Percentiles rank a stretch among this genome's conserved stretches.
phyloP scores from a whole-genome alignment of 2,797 vertebrate genomes.

The Sciurus carolinensis region DNA sequence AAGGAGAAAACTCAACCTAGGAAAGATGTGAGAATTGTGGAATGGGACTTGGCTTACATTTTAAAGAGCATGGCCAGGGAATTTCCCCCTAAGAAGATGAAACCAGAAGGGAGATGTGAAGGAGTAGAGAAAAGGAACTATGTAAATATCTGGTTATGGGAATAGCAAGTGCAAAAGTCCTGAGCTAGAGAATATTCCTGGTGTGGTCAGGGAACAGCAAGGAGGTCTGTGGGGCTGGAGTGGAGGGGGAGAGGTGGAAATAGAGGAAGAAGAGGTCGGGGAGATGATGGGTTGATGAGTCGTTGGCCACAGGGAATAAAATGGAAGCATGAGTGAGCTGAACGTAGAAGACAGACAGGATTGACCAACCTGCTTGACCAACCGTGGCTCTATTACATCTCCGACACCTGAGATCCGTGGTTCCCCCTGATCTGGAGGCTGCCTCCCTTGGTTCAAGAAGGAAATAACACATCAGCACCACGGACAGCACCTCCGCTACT shows the following conservation, averaged over 20 bases:
- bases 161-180: neutral
- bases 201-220: neutral
- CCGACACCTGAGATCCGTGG: neutral
- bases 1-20: neutral
- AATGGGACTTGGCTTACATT: neutral
- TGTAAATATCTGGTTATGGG: neutral
- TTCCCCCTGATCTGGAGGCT: neutral
- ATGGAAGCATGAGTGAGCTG: neutral
- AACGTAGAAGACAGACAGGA: neutral
- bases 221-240: neutral
- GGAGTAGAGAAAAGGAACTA: neutral
- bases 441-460: neutral
- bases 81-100: neutral
- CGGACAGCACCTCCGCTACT: neutral
- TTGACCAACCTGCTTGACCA: neutral
- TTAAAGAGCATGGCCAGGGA: neutral
- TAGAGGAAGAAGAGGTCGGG: neutral
- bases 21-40: neutral
- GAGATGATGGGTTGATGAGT: neutral
- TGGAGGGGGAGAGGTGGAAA: neutral
- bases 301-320: no score
- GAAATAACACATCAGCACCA: conserved; percentile 23
- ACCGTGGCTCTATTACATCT: neutral
- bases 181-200: neutral
- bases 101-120: neutral